phyloP scores from a whole-genome alignment of 2,888 invertebrate genomes.

The Lutraria lutraria region DNA sequence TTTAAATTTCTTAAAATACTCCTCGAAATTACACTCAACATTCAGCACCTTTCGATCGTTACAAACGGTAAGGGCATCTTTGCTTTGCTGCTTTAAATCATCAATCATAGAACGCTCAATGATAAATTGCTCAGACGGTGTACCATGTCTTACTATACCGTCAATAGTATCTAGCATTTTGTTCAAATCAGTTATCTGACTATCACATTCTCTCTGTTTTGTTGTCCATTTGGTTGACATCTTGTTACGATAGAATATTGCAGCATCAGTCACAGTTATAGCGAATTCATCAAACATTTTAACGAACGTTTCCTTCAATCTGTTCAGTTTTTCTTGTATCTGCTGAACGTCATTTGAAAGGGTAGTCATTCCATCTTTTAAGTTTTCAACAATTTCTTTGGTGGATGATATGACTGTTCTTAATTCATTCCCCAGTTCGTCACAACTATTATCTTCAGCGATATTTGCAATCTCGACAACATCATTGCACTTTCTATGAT shows the following conservation, averaged over 20 bases:
- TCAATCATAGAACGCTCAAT: not conserved
- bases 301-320: not conserved
- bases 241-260: not conserved
- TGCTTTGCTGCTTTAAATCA: not conserved
- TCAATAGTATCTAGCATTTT: not conserved
- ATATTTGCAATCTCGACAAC: not conserved
- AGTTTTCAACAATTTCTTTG: not conserved
- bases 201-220: not conserved
- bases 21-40: too few species aligned
- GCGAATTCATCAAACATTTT: too few species aligned
- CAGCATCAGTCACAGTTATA: not conserved
- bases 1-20: not conserved
- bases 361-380: not conserved
- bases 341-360: not conserved
- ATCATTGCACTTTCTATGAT: slow-evolving; percentile 4
- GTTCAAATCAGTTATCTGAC: not conserved
- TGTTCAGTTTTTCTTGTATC: not conserved
- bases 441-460: not conserved
- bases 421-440: too few species aligned
- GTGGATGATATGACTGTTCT: too few species aligned
- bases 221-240: not conserved
- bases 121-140: not conserved
- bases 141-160: not conserved
- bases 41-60: too few species aligned
- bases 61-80: not conserved